Evolutionary conservation across 2,888 invertebrate species (phyloP), one percentile per base, ranked within the genome.

Genomic region (Aphodius sticticus): DNA sequence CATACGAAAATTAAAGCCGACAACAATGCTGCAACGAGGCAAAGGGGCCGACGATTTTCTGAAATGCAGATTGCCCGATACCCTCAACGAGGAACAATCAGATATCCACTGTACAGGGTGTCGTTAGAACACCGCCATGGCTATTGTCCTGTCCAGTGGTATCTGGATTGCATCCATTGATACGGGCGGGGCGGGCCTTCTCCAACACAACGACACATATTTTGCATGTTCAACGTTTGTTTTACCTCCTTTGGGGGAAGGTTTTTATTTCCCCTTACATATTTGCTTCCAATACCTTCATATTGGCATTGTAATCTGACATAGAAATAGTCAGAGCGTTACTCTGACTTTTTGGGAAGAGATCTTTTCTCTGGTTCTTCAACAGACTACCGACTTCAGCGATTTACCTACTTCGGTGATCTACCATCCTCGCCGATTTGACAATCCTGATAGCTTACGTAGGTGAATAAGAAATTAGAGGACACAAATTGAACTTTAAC

Each of bases 91-190:
- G 74, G 87, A 86, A 85, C 86, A 86, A 88, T 88, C 88, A 87
- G 88, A 88, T 88, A 88, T 83, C 85, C 35, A 84, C 84, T 85
- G 83, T 85, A 86, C 86, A 86, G 87, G 88, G 88, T 88, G 88
- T 88, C 87, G 87, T 87, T 87, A 86, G 87, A 88, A 88, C 88
- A 88, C 87, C 86, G 87, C 85, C 82, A 85, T 85, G 85, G 84
- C 88, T 88, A 88, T 88, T 88, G 88, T 88, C 84, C 88, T 88
- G 88, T 88, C 88, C 85, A 84, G 84, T 83, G 37, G 84, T 86
- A 87, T 88, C 87, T 85, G 85, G 87, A 87, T 74, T n/a, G 74
- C 37, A 74, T 35, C 74, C 74, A 86, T 87, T 87, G 88, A 88
- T 87, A 87, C 85, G 80, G 80, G 80, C 12, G 53, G 53, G 53